Evolutionary conservation across 35 echinoderm and acorn worm genomes (phyloP).

Genomic region (Diadema setosum): DNA sequence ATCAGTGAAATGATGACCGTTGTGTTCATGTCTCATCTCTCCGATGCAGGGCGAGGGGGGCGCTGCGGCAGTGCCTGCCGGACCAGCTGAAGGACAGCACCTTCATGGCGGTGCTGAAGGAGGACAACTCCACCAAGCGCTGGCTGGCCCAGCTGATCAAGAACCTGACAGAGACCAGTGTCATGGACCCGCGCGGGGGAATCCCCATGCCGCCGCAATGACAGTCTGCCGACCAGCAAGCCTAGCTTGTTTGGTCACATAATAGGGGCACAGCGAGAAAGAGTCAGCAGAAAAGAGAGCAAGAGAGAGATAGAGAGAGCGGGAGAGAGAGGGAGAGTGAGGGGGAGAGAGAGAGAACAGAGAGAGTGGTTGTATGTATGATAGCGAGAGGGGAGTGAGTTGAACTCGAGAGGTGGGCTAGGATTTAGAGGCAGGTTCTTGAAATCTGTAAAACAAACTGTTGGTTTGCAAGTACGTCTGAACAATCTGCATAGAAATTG

Average conservation of each 20-base stretch:
- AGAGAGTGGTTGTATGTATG: too few relatives aligned
- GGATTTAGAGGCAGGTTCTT: too few relatives aligned
- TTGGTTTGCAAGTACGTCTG: too few relatives aligned
- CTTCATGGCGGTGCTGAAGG: conserved; percentile 89
- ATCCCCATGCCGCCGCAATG: conserved; percentile 90
- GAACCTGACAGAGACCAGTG: conserved; percentile 83
- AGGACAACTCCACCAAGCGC: conserved; percentile 96
- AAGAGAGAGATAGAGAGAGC: too few relatives aligned
- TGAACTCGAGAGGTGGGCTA: too few relatives aligned
- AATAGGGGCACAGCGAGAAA: not conserved
- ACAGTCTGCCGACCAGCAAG: conserved; percentile 10
- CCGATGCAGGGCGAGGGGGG: conserved; percentile 77
- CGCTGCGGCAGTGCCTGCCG: conserved; percentile 89
- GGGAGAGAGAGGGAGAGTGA: too few relatives aligned
- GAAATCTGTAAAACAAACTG: too few relatives aligned
- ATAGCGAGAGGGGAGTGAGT: too few relatives aligned
- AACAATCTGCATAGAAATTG: too few relatives aligned
- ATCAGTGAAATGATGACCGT: too few relatives aligned
- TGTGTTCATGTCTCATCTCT: not conserved
- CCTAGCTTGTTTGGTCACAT: not conserved
- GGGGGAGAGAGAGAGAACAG: too few relatives aligned
- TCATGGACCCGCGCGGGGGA: conserved; percentile 57
- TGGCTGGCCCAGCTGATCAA: conserved; percentile 99
- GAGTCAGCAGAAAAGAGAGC: too few relatives aligned
- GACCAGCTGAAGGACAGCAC: conserved; percentile 97